Percentiles rank a stretch among this genome's conserved stretches.
These are phyloP conservation scores for Drosophila yakuba DNA, from an alignment of 1,140 invertebrate genomes.

Conservation along the genomic window DNA sequence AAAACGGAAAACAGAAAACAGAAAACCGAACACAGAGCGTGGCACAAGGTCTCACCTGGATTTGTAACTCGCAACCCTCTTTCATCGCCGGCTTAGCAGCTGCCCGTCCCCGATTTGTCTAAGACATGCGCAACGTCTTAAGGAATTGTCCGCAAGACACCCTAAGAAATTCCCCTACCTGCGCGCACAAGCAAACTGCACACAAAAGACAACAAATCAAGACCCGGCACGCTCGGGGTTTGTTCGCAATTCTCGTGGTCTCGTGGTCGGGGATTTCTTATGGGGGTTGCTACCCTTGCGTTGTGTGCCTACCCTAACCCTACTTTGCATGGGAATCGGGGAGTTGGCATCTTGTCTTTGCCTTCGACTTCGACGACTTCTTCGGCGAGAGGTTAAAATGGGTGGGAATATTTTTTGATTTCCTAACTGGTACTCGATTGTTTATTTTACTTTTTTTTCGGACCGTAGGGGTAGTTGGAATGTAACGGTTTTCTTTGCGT, in stretches of 20 bases:
- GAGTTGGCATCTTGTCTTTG: conserved; percentile 44
- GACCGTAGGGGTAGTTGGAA: conserved; percentile 13
- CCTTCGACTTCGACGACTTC: conserved; percentile 61
- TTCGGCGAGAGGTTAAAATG: conserved; percentile 71
- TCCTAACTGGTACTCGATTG: conserved; percentile 41
- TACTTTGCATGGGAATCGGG: conserved; percentile 63
- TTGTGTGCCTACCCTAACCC: conserved; percentile 16
- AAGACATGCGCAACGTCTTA: conserved; percentile 83
- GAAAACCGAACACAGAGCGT: conserved; percentile 41
- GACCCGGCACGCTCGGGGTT: conserved; percentile 43
- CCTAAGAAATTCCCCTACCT: conserved; percentile 50
- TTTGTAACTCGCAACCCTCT: conserved; percentile 65
- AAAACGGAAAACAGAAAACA: background rate
- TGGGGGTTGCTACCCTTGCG: conserved; percentile 39
- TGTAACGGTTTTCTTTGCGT: conserved; percentile 29
- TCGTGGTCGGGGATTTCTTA: conserved; percentile 20
- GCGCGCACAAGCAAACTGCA: conserved; percentile 29
- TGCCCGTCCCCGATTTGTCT: conserved; percentile 55
- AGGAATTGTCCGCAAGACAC: conserved; percentile 51
- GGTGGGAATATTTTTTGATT: conserved; percentile 82
- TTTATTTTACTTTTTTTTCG: conserved; percentile 19
- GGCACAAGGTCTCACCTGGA: conserved; percentile 75
- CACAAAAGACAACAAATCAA: conserved; percentile 55
- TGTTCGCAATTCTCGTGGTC: conserved; percentile 1
- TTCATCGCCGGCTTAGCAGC: conserved; percentile 58